phyloP scores from a whole-genome alignment of 1,140 invertebrate genomes.

The Magallana ariakensis region DNA sequence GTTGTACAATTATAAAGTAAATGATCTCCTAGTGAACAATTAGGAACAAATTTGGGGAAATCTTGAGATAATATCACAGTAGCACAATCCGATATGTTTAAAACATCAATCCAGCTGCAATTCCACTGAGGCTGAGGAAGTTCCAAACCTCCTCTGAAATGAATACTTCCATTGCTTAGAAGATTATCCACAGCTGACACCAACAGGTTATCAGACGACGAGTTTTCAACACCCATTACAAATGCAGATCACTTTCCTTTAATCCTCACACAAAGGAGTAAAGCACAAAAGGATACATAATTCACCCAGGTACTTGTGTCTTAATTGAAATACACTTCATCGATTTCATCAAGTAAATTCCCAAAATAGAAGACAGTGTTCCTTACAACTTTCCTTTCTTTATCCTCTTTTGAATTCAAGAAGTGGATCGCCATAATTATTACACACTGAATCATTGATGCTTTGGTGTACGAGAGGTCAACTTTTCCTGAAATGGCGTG shows the following conservation, averaged over 20 bases:
- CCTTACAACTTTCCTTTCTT: neutral
- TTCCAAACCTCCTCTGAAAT: neutral
- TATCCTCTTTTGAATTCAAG: neutral
- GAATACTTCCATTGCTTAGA: neutral
- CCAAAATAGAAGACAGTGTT: neutral
- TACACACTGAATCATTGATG: neutral
- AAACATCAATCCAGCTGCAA: neutral
- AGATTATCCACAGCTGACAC: neutral
- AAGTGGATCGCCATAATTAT: neutral
- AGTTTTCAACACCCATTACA: neutral
- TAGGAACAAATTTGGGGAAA: neutral
- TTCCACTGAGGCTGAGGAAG: neutral
- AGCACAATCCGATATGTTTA: neutral
- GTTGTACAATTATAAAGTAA: neutral
- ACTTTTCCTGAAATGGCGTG: neutral
- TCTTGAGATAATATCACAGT: constrained; percentile 28
- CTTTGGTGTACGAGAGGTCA: neutral
- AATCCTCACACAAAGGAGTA: neutral
- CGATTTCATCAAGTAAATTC: neutral
- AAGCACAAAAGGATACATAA: neutral
- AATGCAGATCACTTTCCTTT: neutral
- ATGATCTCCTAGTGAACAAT: neutral
- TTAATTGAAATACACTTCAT: neutral
- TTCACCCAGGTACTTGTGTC: neutral
- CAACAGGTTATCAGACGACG: neutral